Conservation (phyloP, 2,797 vertebrate species). For the Coccyzus lansbergi region DNA sequence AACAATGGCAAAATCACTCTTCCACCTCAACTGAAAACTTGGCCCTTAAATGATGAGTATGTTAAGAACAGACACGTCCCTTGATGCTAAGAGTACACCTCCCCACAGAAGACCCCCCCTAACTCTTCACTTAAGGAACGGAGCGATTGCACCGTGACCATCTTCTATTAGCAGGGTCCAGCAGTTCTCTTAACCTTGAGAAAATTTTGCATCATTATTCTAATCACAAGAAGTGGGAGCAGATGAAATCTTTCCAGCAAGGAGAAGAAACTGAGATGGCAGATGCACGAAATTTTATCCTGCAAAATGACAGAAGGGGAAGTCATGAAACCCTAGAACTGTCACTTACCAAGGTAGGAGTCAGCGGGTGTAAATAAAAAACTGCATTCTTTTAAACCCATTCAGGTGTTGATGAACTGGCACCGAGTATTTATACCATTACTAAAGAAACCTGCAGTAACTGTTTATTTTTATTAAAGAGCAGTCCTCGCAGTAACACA, state of each 20-base stretch:
- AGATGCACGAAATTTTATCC: slow-evolving; percentile 28
- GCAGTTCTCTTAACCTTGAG: slow-evolving; percentile 34
- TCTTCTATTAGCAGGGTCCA: neutral
- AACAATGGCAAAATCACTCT: neutral
- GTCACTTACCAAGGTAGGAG: slow-evolving; percentile 30
- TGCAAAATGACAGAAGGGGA: slow-evolving; percentile 50
- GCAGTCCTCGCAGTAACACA: neutral
- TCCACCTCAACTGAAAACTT: neutral
- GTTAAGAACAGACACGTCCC: neutral
- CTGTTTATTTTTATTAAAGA: neutral
- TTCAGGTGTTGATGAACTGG: neutral
- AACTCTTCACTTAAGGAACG: neutral
- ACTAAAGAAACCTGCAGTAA: neutral
- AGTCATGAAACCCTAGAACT: slow-evolving; percentile 34
- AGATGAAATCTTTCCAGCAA: neutral
- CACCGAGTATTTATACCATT: neutral
- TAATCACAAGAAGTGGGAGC: slow-evolving; percentile 42
- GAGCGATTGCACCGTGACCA: neutral
- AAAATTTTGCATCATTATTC: slow-evolving; percentile 5
- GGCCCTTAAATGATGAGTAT: neutral
- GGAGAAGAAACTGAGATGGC: slow-evolving; percentile 50
- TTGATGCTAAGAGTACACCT: neutral
- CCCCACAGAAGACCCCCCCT: neutral
- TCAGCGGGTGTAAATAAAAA: slow-evolving; percentile 48
- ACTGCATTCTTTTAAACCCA: neutral